phyloP scores from a whole-genome alignment of 2,888 invertebrate species.

The Arctia plantaginis region DNA sequence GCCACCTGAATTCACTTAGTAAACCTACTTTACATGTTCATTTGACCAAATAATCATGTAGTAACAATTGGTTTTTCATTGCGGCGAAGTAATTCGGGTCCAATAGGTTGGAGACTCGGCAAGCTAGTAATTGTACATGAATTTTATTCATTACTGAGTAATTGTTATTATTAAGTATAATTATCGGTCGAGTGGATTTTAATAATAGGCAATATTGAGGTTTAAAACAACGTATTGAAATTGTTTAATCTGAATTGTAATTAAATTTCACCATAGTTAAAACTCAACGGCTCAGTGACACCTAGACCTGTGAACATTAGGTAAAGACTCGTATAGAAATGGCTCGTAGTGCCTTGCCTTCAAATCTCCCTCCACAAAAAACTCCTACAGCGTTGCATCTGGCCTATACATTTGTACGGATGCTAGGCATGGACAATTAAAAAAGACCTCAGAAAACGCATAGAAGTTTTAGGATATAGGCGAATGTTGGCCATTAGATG shows the following conservation, averaged over 20 bases:
- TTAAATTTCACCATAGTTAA: not conserved
- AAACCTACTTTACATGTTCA: conserved; percentile 17
- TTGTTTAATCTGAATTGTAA: not conserved
- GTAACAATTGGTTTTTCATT: conserved; percentile 37
- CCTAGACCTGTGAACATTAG: no score
- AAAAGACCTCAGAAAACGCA: no score
- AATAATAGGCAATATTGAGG: not conserved
- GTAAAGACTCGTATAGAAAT: no score
- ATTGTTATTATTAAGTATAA: conserved; percentile 4
- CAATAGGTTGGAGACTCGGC: conserved; percentile 1
- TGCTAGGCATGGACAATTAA: no score
- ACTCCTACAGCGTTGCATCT: no score
- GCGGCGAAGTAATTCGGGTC: conserved; percentile 22
- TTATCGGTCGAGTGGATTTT: not conserved
- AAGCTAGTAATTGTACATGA: conserved; percentile 5
- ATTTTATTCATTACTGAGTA: not conserved
- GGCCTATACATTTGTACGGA: no score
- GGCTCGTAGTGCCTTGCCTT: no score
- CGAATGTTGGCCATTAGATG: no score
- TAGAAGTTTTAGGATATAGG: no score
- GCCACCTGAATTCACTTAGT: not conserved
- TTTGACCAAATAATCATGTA: conserved; percentile 20
- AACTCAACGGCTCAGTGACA: no score
- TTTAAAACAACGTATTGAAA: not conserved
- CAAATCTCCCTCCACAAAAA: no score